phyloP scores from a whole-genome alignment of 2,113 vertebrate species.

The Carassius carassius region DNA sequence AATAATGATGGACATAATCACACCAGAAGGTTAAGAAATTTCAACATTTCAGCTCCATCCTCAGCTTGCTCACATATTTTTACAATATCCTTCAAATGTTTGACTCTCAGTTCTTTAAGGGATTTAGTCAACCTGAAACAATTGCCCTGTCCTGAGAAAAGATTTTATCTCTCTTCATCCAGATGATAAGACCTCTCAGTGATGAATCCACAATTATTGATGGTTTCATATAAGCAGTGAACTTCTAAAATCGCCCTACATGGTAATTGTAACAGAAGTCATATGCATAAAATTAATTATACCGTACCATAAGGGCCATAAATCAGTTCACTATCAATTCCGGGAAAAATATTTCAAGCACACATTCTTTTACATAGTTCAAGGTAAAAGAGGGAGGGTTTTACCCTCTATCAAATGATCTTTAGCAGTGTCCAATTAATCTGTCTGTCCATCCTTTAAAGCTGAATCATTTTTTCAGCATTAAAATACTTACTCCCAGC shows the following conservation, averaged over 20 bases:
- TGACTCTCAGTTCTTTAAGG: slow-evolving; percentile 58
- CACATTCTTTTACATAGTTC: slow-evolving; percentile 68
- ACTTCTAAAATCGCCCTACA: slow-evolving; percentile 76
- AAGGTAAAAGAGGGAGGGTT: slow-evolving; percentile 69
- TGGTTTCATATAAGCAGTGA: slow-evolving; percentile 79
- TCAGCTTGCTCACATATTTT: neutral
- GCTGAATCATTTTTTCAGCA: neutral
- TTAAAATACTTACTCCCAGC: neutral
- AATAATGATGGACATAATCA: too few species aligned
- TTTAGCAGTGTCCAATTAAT: slow-evolving; percentile 37
- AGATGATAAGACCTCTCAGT: slow-evolving; percentile 61
- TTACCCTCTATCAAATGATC: slow-evolving; percentile 66
- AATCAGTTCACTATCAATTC: slow-evolving; percentile 89
- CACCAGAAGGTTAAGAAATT: too few species aligned
- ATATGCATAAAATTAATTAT: slow-evolving; percentile 97
- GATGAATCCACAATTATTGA: slow-evolving; percentile 79
- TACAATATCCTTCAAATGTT: slow-evolving; percentile 60
- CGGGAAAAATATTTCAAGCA: slow-evolving; percentile 76
- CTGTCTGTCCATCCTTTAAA: slow-evolving; percentile 27
- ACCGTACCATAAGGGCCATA: slow-evolving; percentile 85
- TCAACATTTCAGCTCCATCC: neutral
- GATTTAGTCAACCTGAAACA: slow-evolving; percentile 60
- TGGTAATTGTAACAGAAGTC: slow-evolving; percentile 92
- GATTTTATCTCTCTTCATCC: slow-evolving; percentile 52
- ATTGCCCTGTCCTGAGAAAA: slow-evolving; percentile 61